phyloP scores from a whole-genome alignment of 2,113 vertebrate species.

The Malurus melanocephalus region DNA sequence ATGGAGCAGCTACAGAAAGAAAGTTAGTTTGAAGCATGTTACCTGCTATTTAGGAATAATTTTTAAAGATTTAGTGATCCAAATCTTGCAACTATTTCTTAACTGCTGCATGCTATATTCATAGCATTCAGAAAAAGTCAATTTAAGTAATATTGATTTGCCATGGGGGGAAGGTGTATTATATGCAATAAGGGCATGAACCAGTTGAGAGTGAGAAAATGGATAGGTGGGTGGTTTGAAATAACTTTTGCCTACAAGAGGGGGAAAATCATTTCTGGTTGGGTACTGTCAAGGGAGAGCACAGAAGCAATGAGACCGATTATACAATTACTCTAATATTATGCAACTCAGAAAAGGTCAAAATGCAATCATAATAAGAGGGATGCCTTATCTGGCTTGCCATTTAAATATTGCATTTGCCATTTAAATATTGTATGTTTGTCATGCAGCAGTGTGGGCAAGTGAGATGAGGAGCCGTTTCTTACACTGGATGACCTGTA shows the following conservation, averaged over 20 bases:
- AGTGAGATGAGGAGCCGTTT: not conserved
- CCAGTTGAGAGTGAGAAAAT: not conserved
- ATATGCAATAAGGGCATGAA: not conserved
- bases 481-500: not conserved
- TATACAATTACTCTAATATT: conserved; percentile 45
- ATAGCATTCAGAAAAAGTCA: not conserved
- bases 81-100: not conserved
- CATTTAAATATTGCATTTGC: conserved; percentile 38
- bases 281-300: not conserved
- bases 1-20: not conserved
- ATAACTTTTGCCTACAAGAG: not conserved
- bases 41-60: not conserved
- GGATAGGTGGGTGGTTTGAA: not conserved
- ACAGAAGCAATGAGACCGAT: not conserved
- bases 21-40: not conserved
- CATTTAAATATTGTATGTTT: conserved; percentile 27
- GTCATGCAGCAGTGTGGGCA: not conserved
- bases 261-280: not conserved
- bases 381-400: conserved; percentile 13
- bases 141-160: not conserved
- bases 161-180: not conserved
- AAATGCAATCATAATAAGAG: conserved; percentile 34
- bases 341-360: conserved; percentile 48
- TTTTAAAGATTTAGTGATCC: not conserved
- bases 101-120: not conserved